Percentiles rank a stretch among this genome's conserved stretches.
Evolutionary conservation across 2,888 invertebrate genomes (phyloP).

Genomic region (Athetis lepigone): DNA sequence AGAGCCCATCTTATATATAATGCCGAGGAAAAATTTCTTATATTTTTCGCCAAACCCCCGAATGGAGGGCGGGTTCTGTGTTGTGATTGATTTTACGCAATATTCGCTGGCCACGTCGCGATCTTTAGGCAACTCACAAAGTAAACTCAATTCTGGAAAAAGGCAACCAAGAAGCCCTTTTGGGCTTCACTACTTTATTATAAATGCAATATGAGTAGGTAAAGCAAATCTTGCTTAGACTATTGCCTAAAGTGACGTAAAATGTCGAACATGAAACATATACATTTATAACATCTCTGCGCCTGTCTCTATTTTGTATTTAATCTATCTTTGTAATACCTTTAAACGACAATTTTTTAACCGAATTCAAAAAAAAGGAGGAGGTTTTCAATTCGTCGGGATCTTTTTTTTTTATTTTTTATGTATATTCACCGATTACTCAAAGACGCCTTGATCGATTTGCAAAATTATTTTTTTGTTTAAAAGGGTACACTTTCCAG

Average conservation of each 20-base stretch:
- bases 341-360: no score
- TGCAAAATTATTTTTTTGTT: no score
- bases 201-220: conserved; percentile 23
- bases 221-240: conserved; percentile 16
- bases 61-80: conserved; percentile 32
- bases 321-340: no score
- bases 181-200: conserved; percentile 15
- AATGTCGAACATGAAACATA: no score
- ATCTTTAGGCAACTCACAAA: conserved; percentile 34
- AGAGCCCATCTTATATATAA: conserved; percentile 33
- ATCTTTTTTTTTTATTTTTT: no score
- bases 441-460: no score
- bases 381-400: no score
- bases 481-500: no score
- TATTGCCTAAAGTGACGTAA: not conserved
- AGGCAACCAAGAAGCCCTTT: conserved; percentile 13
- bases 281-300: not conserved
- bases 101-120: conserved; percentile 48
- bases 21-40: conserved; percentile 36
- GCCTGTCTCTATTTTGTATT: not conserved
- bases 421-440: no score
- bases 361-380: no score
- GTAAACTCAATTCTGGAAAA: conserved; percentile 49
- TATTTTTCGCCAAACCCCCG: conserved; percentile 38
- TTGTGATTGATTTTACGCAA: conserved; percentile 60